Evolutionary conservation across 2,888 invertebrate species (phyloP).

Genomic region (Megaustenia siamemsis): DNA sequence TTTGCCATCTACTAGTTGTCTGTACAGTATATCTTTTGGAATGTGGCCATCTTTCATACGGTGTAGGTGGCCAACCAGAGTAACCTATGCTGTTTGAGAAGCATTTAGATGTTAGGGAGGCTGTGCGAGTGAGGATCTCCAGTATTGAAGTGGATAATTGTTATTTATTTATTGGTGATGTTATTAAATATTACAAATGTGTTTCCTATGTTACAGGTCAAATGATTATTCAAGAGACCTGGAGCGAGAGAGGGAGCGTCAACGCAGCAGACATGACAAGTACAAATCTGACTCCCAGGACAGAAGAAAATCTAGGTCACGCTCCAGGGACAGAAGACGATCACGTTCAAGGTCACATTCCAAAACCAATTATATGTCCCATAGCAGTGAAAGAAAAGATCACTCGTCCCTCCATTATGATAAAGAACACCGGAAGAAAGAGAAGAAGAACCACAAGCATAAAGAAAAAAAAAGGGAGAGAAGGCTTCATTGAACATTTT

Average conservation of each 20-base stretch:
- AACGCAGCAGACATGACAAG: conserved; percentile 52
- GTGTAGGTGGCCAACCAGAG: too few species aligned
- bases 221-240: conserved; percentile 71
- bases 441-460: conserved; percentile 46
- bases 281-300: conserved; percentile 55
- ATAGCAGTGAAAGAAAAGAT: conserved; percentile 51
- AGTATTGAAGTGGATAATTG: too few species aligned
- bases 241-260: conserved; percentile 69
- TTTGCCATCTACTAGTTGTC: too few species aligned
- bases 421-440: conserved; percentile 47
- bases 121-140: too few species aligned
- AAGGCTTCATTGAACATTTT: conserved; percentile 20
- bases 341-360: conserved; percentile 53
- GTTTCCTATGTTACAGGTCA: background rate
- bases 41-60: too few species aligned
- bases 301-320: conserved; percentile 45
- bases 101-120: too few species aligned
- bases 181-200: too few species aligned
- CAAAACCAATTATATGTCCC: conserved; percentile 49
- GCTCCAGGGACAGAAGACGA: conserved; percentile 19
- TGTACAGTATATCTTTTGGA: too few species aligned
- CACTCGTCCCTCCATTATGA: conserved; percentile 24
- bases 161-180: too few species aligned
- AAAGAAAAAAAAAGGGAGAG: conserved; percentile 46
- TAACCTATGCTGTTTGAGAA: too few species aligned